Evolutionary conservation across 2,113 vertebrate genomes (phyloP), one percentile per base, ranked within the genome.

Genomic region (Tapirus terrestris): DNA sequence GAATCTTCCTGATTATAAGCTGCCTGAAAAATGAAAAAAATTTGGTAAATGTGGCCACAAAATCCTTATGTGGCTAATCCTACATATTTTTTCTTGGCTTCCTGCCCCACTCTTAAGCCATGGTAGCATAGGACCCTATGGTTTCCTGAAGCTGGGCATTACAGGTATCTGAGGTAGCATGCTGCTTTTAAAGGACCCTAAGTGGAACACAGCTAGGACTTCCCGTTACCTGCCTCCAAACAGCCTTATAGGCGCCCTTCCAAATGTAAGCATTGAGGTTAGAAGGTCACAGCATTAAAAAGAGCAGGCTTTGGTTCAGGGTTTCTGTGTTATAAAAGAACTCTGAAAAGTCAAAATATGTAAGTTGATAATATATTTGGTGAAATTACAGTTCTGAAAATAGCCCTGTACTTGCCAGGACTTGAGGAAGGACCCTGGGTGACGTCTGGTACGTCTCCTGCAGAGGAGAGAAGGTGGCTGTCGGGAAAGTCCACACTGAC

Each of bases 401-500:
- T 9, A 82, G 67, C 36, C 10, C 1, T 29, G 60, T 17, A 6
- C 23, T 65, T 58, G 53, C 60, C 53, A 81, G 77, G 53, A 56
- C 51, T 27, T 60, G 51, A 73, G 61, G 61, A 81, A 88, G 76
- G 70, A 20, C 17, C 53, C 51, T 12, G 61, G 9, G 48, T 36
- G 39, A 8, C 10, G 27, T 16, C 56, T 73, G 48, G 21, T 56
- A 2, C 36, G 23, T 23, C 83, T 91, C 36, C 70, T 8, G 23
- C 87, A 65, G 70, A 89, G 82, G 90, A n/a, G 0, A 61, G 43
- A 72, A 94, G n/a, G 77, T 80, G 53, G 63, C 51, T 2, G 13
- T 84, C 87, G 95, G 68, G 27, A 92, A 98, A 98, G 97, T 96
- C 98, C 98, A 99, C 97, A 98, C 98, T 99, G 98, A 99, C 99